Conservation (phyloP, 1,140 invertebrate species). For the Trinorchestia longiramus region DNA sequence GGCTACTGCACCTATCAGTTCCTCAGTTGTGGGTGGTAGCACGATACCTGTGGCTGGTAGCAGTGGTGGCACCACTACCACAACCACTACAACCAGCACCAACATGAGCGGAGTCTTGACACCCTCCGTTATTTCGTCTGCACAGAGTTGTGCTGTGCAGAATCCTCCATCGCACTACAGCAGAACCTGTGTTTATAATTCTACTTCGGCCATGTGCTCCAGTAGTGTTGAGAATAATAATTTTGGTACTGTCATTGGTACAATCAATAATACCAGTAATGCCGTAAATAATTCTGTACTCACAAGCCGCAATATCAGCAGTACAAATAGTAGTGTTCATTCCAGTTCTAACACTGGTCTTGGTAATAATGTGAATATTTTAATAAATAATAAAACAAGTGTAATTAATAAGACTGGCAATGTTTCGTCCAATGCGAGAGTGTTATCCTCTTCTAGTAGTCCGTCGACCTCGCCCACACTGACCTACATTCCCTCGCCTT, state of each 20-base stretch:
- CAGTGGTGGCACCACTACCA: constrained; percentile 29
- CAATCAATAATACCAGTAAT: not conserved
- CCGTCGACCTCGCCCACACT: constrained; percentile 23
- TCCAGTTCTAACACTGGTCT: constrained; percentile 22
- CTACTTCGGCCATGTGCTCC: not conserved
- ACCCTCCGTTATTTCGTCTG: not conserved
- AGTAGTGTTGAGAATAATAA: not conserved
- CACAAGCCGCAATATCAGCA: constrained; percentile 40
- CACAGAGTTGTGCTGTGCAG: not conserved
- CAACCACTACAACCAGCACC: constrained; percentile 57
- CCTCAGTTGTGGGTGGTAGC: not conserved
- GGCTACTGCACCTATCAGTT: constrained; percentile 69
- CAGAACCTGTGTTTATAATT: constrained; percentile 39
- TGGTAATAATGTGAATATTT: constrained; percentile 33
- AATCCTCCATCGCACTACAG: not conserved
- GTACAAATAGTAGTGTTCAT: constrained; percentile 36
- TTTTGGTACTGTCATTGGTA: not conserved
- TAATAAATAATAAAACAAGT: constrained; percentile 39
- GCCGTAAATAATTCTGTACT: constrained; percentile 7
- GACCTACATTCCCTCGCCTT: constrained; percentile 35
- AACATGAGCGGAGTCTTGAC: constrained; percentile 14
- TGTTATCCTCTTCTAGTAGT: constrained; percentile 24
- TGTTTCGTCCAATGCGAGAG: constrained; percentile 13
- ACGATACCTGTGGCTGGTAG: constrained; percentile 9
- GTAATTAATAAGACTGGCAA: constrained; percentile 50